Percentiles rank a stretch among this genome's conserved stretches.
These are phyloP conservation scores for Danaus melanippus DNA, from an alignment of 1,140 invertebrate genomes.

Conservation along the genomic window DNA sequence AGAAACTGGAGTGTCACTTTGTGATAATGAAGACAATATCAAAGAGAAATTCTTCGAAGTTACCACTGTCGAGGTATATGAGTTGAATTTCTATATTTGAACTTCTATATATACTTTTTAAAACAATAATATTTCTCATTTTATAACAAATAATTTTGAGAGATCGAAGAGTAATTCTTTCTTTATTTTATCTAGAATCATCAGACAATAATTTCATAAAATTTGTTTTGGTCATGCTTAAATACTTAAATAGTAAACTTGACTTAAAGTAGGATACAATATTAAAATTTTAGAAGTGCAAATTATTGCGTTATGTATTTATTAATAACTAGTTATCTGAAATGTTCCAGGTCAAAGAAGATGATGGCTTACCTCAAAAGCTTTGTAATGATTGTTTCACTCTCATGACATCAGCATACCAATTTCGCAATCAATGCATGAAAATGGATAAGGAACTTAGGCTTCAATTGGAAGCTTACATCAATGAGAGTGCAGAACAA, in stretches of 20 bases:
- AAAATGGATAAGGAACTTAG: constrained; percentile 61
- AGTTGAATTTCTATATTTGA: constrained; percentile 1
- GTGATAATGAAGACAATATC: constrained; percentile 44
- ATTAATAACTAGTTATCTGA: too few relatives aligned
- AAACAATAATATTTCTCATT: too few relatives aligned
- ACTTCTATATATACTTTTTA: neutral
- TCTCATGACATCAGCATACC: constrained; percentile 53
- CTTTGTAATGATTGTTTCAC: constrained; percentile 54
- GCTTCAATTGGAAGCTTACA: constrained; percentile 39
- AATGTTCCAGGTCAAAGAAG: constrained; percentile 51
- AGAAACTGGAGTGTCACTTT: constrained; percentile 50
- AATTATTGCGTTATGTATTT: too few relatives aligned
- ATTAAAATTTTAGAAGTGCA: too few relatives aligned
- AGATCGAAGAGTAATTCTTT: too few relatives aligned
- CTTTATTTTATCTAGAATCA: too few relatives aligned
- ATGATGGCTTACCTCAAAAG: constrained; percentile 59
- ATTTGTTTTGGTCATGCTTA: too few relatives aligned
- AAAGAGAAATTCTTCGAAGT: constrained; percentile 56
- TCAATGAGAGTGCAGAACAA: constrained; percentile 25
- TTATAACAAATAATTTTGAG: too few relatives aligned
- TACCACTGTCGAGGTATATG: constrained; percentile 55
- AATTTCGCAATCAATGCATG: constrained; percentile 63
- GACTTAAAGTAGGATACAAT: too few relatives aligned
- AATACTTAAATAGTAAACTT: too few relatives aligned
- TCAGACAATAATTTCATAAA: too few relatives aligned